These are phyloP conservation scores for Itoplectis maculator DNA, from an alignment of 2,888 invertebrate genomes.

Conservation along the genomic window DNA sequence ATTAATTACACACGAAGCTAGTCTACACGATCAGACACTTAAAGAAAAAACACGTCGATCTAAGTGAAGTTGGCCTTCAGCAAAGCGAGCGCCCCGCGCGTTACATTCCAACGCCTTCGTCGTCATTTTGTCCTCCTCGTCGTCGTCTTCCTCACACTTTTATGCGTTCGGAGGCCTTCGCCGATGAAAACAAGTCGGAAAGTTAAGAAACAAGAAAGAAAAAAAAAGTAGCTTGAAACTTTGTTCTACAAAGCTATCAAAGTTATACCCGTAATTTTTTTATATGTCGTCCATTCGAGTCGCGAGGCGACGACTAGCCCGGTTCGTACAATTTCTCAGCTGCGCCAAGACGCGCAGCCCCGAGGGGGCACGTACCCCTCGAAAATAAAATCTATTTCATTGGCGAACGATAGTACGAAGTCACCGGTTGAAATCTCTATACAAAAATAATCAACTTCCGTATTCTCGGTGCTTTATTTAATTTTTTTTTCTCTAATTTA, in stretches of 20 bases:
- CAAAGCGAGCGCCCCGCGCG: constrained; percentile 48
- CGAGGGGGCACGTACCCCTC: background rate
- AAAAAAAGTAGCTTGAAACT: constrained; percentile 51
- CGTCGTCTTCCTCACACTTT: constrained; percentile 7
- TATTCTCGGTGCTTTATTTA: constrained; percentile 2
- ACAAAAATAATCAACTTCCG: constrained; percentile 67
- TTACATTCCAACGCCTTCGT: constrained; percentile 31
- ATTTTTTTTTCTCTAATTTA: constrained; percentile 50
- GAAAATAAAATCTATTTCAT: constrained; percentile 55
- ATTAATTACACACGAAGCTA: constrained; percentile 62
- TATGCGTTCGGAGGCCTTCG: constrained; percentile 26
- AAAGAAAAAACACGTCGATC: constrained; percentile 52
- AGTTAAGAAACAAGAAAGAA: constrained; percentile 19
- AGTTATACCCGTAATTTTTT: constrained; percentile 69
- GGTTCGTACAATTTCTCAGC: background rate
- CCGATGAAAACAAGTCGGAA: constrained; percentile 25
- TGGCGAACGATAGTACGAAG: constrained; percentile 48
- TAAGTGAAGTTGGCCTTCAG: constrained; percentile 66
- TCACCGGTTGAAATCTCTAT: constrained; percentile 62
- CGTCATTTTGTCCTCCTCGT: constrained; percentile 15
- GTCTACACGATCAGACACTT: constrained; percentile 58
- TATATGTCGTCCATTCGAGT: constrained; percentile 40
- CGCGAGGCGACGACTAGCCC: constrained; percentile 1
- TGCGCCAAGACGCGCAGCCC: constrained; percentile 18
- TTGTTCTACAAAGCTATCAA: constrained; percentile 68